phyloP scores from a whole-genome alignment of 1,140 invertebrate species.

The Drosophila pachea region DNA sequence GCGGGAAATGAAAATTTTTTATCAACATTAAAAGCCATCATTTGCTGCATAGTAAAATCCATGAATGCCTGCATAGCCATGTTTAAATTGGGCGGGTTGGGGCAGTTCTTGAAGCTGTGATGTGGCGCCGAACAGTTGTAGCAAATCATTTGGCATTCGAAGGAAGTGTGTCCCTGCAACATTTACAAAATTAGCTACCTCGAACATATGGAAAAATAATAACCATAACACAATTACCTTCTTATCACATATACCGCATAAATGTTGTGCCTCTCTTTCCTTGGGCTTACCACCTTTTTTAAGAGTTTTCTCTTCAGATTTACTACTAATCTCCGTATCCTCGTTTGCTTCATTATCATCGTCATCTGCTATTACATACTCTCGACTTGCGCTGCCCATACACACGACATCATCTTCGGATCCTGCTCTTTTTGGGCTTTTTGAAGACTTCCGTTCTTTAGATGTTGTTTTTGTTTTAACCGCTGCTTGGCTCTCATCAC shows the following conservation, averaged over 20 bases:
- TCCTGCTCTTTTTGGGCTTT: constrained; percentile 28
- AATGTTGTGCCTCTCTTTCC: constrained; percentile 22
- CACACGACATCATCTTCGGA: constrained; percentile 68
- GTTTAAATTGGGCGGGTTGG: constrained; percentile 61
- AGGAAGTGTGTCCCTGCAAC: constrained; percentile 64
- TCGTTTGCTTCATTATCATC: constrained; percentile 32
- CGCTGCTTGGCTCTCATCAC: constrained; percentile 15
- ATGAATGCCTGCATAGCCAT: constrained; percentile 64
- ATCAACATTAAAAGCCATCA: constrained; percentile 52
- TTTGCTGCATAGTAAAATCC: constrained; percentile 71
- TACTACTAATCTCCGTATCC: constrained; percentile 14
- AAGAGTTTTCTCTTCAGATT: neutral
- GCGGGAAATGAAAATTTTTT: constrained; percentile 52
- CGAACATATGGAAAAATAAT: neutral
- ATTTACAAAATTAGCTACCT: neutral
- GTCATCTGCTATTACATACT: constrained; percentile 58
- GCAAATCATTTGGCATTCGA: constrained; percentile 74
- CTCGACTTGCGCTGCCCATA: constrained; percentile 51
- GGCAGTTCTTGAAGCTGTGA: constrained; percentile 65
- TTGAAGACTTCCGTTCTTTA: constrained; percentile 40
- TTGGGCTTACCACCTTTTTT: constrained; percentile 29
- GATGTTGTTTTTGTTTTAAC: constrained; percentile 27
- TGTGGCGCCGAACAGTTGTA: constrained; percentile 63
- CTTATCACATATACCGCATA: constrained; percentile 57
- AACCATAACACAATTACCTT: constrained; percentile 34